Evolutionary conservation across 2,888 invertebrate genomes (phyloP), one percentile per base, ranked within the genome.

Genomic region (Eristalinus aeneus): DNA sequence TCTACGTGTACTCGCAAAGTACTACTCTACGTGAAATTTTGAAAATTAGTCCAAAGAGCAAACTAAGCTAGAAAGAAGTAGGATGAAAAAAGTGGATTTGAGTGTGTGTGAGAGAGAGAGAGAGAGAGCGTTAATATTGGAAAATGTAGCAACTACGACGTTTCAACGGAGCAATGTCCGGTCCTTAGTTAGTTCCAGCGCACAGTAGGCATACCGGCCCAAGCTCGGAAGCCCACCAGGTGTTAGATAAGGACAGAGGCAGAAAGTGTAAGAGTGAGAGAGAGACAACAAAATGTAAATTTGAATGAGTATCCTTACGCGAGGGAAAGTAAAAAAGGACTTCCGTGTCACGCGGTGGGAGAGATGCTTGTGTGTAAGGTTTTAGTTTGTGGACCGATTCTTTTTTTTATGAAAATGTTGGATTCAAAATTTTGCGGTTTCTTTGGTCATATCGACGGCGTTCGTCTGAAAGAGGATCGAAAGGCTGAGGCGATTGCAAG

Each of bases 281-380:
- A 11, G 39, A 64, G 36, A 22, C 68, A 58, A 69, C 16, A 67
- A 27, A 27, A 27, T 27, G 27, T 27, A 27, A 27, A 73, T 61
- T 46, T 67, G 60, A 71, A 61, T 85, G 76, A 80, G 46, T 76
- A 77, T 86, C 67, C 86, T 86, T 86, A 86, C 86, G 86, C 82
- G 77, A 86, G 82, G 82, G 71, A 86, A 81, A 82, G 73, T 77
- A 63, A 82, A 68, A 79, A 71, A 72, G 54, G 23, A 71, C 61
- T 82, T 78, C 86, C 86, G 78, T 86, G 78, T 77, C 65, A 81
- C 73, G 81, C 76, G 85, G 82, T 77, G 82, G 86, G 82, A 81
- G 67, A 46, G 27, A 61, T 39, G 68, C 67, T 27, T 27, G 27
- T 76, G 79, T 74, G 74, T 79, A 72, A 67, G 23, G 39, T 39